A percentile compares a stretch with the other conserved stretches of the same genome.
Evolutionary conservation across 2,113 vertebrate species (phyloP).

Genomic region (Salminus brasiliensis): DNA sequence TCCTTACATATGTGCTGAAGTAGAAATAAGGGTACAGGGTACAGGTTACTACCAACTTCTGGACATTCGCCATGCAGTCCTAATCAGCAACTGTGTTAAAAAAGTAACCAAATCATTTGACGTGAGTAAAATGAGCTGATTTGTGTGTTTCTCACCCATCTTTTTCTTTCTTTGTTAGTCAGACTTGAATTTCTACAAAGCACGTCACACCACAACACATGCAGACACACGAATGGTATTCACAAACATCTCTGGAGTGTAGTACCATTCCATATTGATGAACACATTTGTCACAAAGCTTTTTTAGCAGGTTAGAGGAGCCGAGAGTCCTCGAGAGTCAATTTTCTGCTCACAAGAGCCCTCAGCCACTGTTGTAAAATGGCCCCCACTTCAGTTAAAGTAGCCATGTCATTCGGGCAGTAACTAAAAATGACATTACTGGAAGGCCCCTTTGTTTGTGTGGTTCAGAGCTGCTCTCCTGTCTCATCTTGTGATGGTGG

Average conservation of each 20-base stretch:
- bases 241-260: conserved; percentile 24
- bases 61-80: not conserved
- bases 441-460: conserved; percentile 1
- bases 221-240: not conserved
- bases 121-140: conserved; percentile 5
- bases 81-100: not conserved
- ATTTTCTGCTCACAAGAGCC: conserved; percentile 20
- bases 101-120: not conserved
- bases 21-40: too few species aligned
- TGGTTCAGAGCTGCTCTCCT: not conserved
- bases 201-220: not conserved
- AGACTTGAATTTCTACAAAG: not conserved
- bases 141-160: not conserved
- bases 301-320: conserved; percentile 30
- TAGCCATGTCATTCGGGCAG: conserved; percentile 38
- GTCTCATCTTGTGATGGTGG: not conserved
- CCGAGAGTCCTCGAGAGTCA: conserved; percentile 21
- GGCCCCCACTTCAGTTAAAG: conserved; percentile 32
- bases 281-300: conserved; percentile 34
- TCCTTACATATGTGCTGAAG: too few species aligned
- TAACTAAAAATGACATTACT: conserved; percentile 16
- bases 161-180: not conserved
- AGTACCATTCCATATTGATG: conserved; percentile 42
- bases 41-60: too few species aligned
- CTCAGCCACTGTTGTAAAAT: conserved; percentile 29